phyloP scores from a whole-genome alignment of 2,113 vertebrate genomes.

The Leucosticte australis region DNA sequence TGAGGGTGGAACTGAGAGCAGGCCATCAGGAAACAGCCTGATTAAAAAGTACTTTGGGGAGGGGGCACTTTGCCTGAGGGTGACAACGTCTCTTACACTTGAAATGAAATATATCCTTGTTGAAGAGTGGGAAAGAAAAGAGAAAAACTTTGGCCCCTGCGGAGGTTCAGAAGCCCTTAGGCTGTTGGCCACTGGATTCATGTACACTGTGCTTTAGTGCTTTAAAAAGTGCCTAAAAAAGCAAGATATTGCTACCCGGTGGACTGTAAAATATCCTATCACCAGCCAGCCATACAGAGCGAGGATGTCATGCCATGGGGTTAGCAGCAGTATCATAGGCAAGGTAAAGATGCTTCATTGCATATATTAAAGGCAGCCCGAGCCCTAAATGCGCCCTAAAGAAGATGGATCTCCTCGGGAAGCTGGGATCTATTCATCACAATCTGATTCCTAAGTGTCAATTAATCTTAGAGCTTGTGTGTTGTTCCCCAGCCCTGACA shows the following conservation, averaged over 20 bases:
- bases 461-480: slow-evolving; percentile 22
- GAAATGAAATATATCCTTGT: slow-evolving; percentile 7
- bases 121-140: background rate
- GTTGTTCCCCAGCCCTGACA: slow-evolving; percentile 25
- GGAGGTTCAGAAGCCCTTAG: slow-evolving; percentile 31
- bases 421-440: slow-evolving; percentile 19
- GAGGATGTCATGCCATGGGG: slow-evolving; percentile 21
- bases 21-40: slow-evolving; percentile 12
- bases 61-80: slow-evolving; percentile 50
- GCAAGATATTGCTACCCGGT: background rate
- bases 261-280: slow-evolving; percentile 35
- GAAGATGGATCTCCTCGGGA: slow-evolving; percentile 30
- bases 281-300: slow-evolving; percentile 7
- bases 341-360: slow-evolving; percentile 61
- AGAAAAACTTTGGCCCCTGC: slow-evolving; percentile 35
- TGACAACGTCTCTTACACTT: slow-evolving; percentile 34
- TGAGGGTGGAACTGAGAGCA: background rate
- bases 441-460: slow-evolving; percentile 37
- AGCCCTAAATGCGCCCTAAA: slow-evolving; percentile 43
- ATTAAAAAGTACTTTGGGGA: slow-evolving; percentile 36
- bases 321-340: slow-evolving; percentile 24
- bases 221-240: slow-evolving; percentile 39
- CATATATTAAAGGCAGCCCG: slow-evolving; percentile 56
- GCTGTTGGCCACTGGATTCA: slow-evolving; percentile 25
- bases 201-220: background rate